Evolutionary conservation across 2,888 invertebrate genomes (phyloP), one percentile per base, ranked within the genome.

Genomic region (Icerya purchasi): DNA sequence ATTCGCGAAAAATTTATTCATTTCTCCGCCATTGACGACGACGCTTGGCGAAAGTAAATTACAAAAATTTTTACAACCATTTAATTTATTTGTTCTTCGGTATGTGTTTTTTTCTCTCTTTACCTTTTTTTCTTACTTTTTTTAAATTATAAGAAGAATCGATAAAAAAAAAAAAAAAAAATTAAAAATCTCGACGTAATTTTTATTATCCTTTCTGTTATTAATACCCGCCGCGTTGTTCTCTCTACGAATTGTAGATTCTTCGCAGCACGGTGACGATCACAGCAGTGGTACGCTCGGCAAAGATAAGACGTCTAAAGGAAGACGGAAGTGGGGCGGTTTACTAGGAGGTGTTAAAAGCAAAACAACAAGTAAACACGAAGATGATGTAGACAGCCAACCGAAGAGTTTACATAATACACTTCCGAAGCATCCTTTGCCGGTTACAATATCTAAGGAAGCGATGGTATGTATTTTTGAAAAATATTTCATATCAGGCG

Each of bases 361-460:
- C 58, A 73, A 74, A 60, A 61, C 63, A 25, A n/a, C 60, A n/a
- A 59, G n/a, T 21, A 60, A 61, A 58, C 57, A 55, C 36, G 57
- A 58, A 14, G 61, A 61, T 20, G 62, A 57, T 53, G 56, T 61
- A 8, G 57, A 58, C 25, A 54, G 59, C 22, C 49, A 61, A 2
- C 58, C 58, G 22, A 55, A 52, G 36, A 59, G 58, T 5, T 53
- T 60, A 3, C 61, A 62, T 50, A 63, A 64, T 10, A 61, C 63
- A 20, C 58, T 64, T 22, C 61, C 64, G 10, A 64, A 64, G 54
- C 64, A 63, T 18, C 60, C 61, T 8, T 63, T 64, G 61, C 84
- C 84, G 23, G 82, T 84, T 1, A 81, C 81, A 56, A 83, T 83
- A 68, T 84, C 83, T 68, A 85, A 84, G 74, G 86, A 86, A 72